These are phyloP conservation scores for Leistus spinibarbis DNA, from an alignment of 2,888 invertebrate species.

Conservation along the genomic window DNA sequence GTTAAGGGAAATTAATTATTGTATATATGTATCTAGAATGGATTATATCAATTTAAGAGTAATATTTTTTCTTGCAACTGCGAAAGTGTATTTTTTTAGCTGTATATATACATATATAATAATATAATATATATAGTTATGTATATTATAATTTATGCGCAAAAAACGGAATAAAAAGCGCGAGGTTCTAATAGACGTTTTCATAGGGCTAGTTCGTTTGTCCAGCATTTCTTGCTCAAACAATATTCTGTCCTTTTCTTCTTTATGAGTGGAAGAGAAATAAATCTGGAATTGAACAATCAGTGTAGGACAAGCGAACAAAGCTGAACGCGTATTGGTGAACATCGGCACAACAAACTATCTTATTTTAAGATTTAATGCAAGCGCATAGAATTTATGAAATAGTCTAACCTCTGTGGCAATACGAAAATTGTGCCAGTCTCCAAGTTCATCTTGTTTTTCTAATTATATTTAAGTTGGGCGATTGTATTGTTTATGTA, in stretches of 20 bases:
- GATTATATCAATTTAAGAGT: conserved; percentile 54
- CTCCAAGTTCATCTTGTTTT: neutral
- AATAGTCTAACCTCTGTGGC: neutral
- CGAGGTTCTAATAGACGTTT: neutral
- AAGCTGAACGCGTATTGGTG: neutral
- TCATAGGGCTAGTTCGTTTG: too few species aligned
- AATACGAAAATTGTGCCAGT: neutral
- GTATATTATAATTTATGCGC: conserved; percentile 28
- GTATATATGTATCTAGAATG: conserved; percentile 59
- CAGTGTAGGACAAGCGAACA: too few species aligned
- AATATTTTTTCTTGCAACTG: conserved; percentile 56
- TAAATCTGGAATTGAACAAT: too few species aligned
- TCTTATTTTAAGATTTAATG: too few species aligned
- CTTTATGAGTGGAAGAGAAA: too few species aligned
- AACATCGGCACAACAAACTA: neutral
- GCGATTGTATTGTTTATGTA: neutral
- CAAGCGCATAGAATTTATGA: neutral
- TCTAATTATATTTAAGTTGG: neutral
- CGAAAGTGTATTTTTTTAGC: conserved; percentile 57
- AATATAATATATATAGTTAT: conserved; percentile 45
- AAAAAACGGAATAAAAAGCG: neutral
- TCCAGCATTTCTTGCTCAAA: too few species aligned
- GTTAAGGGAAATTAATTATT: conserved; percentile 42
- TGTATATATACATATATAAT: conserved; percentile 54
- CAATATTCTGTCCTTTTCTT: too few species aligned